Conservation (phyloP, 2,888 invertebrate genomes). For the Globia sparganii region DNA sequence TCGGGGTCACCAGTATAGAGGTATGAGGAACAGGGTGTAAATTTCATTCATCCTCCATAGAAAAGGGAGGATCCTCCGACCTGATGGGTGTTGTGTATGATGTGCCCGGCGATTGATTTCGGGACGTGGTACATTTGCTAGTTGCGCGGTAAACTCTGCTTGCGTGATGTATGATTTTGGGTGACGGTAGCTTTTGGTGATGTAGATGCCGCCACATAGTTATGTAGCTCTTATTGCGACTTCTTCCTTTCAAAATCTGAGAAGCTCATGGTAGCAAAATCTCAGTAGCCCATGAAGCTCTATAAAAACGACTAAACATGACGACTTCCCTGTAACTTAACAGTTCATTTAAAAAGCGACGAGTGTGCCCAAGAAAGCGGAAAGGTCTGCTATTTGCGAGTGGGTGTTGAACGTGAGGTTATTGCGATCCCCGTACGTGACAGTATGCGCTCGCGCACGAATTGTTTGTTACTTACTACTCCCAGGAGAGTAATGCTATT, state of each 20-base stretch:
- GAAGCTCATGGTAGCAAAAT: too few relatives aligned
- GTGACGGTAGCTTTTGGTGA: too few relatives aligned
- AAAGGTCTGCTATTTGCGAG: slow-evolving; percentile 72
- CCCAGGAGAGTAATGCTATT: slow-evolving; percentile 68
- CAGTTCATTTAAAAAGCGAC: slow-evolving; percentile 62
- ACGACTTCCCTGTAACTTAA: slow-evolving; percentile 38
- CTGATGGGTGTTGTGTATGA: too few relatives aligned
- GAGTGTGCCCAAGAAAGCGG: slow-evolving; percentile 76
- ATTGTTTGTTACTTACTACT: slow-evolving; percentile 45
- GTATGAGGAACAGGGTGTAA: too few relatives aligned
- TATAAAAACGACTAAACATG: slow-evolving; percentile 22
- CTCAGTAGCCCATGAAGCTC: not conserved
- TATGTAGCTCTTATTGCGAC: not conserved
- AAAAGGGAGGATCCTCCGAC: too few relatives aligned
- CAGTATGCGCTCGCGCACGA: slow-evolving; percentile 56
- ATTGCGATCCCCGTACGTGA: slow-evolving; percentile 73
- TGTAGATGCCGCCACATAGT: not conserved
- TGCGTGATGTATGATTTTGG: too few relatives aligned
- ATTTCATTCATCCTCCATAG: too few relatives aligned
- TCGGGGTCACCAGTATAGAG: too few relatives aligned
- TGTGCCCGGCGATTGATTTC: too few relatives aligned
- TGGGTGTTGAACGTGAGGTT: slow-evolving; percentile 76
- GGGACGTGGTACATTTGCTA: too few relatives aligned
- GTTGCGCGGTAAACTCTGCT: too few relatives aligned
- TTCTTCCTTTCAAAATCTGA: not conserved